Evolutionary conservation across 2,888 invertebrate species (phyloP), one percentile per base, ranked within the genome.

Genomic region (Stenodema calcarata): DNA sequence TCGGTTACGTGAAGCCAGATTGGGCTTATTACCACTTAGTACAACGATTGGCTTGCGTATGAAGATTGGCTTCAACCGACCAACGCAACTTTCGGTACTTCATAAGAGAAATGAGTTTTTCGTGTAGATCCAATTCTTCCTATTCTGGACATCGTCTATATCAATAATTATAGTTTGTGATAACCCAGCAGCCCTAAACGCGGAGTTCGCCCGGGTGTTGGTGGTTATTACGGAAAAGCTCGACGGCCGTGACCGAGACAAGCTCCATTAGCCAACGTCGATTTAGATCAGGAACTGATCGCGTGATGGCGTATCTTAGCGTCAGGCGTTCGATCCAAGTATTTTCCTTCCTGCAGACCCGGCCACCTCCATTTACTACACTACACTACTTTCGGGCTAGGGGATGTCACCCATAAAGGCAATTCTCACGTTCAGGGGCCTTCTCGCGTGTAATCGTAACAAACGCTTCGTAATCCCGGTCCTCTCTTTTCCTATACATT

Each of bases 361-460:
- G n/a, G 18, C 62, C 27, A 23, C 62, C 62, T 62, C 54, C 54
- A 3, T 7, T 11, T 18, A n/a, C 0, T 18, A 18, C 18, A 18
- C 54, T 18, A 54, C 23, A n/a, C 4, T 35, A 18, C 23, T 18
- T n/a, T n/a, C n/a, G n/a, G 12, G 16, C 3, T 4, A 47, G 16
- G 35, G 69, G 73, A 30, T 30, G 73, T 30, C 73, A 41, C 30
- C 73, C 73, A 35, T 73, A 35, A 73, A 30, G 14, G 73, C 73
- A 16, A 73, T 73, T 73, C 73, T 73, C 73, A 73, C 73, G 73
- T 73, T 73, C 41, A 35, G 73, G n/a, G 16, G 73, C 73, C 73
- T 41, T 35, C 41, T 73, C 73, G 73, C 28, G 73, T 41, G 73
- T 73, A 35, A 73, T 73, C 73, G 30, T 18, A 35, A 30, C 41